Percentiles rank a stretch among this genome's conserved stretches.
phyloP scores from a whole-genome alignment of 2,113 vertebrate genomes.

The Datnioides undecimradiatus region DNA sequence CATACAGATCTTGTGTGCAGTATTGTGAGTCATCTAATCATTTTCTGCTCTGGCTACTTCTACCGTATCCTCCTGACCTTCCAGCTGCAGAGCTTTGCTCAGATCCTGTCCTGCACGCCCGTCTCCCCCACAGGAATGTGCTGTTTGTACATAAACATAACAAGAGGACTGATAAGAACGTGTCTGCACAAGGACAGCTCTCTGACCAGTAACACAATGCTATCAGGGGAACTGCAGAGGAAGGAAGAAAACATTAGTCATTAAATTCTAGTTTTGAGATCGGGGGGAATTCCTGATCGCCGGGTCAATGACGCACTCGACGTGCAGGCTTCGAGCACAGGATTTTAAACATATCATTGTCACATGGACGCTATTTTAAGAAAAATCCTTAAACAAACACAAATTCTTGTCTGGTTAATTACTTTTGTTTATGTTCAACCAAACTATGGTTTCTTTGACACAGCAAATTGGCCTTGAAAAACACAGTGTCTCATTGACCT shows the following conservation, averaged over 20 bases:
- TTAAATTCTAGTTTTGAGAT: constrained; percentile 14
- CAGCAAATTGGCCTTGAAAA: too few species aligned
- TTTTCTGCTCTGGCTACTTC: constrained; percentile 23
- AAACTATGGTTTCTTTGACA: background rate
- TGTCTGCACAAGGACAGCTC: constrained; percentile 54
- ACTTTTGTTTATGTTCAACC: background rate
- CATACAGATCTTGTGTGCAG: constrained; percentile 22
- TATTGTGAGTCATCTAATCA: constrained; percentile 34
- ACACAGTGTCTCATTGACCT: background rate
- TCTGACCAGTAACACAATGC: constrained; percentile 22
- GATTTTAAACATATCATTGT: background rate
- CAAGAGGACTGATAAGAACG: constrained; percentile 62
- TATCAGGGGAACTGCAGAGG: constrained; percentile 15
- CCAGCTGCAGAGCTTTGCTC: constrained; percentile 40
- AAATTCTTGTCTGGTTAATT: background rate
- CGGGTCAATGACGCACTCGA: background rate
- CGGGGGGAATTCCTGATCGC: constrained; percentile 32
- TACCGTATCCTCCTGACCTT: constrained; percentile 51
- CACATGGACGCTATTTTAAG: background rate
- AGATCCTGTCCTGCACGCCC: constrained; percentile 32
- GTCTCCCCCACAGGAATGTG: constrained; percentile 69
- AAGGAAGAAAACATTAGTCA: constrained; percentile 18
- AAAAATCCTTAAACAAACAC: background rate
- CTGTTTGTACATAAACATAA: constrained; percentile 75
- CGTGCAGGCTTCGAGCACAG: background rate